Base-by-base conservation (phyloP, 2,888 invertebrate genomes). In the Dinocampus coccinellae region DNA sequence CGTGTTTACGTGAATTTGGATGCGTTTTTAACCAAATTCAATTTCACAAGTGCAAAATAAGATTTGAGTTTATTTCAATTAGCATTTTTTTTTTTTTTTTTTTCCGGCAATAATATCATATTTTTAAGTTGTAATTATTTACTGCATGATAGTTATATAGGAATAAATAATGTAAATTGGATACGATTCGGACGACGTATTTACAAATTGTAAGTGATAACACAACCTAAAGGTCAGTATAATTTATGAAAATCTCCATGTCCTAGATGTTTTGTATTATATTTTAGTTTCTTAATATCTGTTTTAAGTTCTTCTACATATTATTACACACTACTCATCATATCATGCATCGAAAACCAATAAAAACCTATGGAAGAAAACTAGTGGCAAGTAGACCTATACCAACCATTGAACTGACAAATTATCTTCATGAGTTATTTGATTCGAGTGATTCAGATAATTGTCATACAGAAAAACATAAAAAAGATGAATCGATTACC, bases 401-500 rank as follows among this genome's bases (percentile, higher is more conserved):
- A 1, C 4, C 39, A 9, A n/a, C 26, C 9, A 24, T 24, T 2
- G 47, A 26, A 33, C 52, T 20, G 20, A 13, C 60, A 26, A 4
- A 29, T 36, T 22, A 20, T 3, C 11, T 4, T 36, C 61, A 22
- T 33, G n/a, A 20, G 3, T 3, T 39, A 34, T 20, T 53, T 52
- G n/a, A 52, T 29, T 34, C 36, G 9, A 69, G 64, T 16, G 11
- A 60, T 13, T 61, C 63, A 9, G 62, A 71, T 10, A 42, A 73
- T 11, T 42, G 53, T 29, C 39, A 53, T 10, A 7, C 11, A 11
- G 24, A 20, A 13, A 33, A 36, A 7, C 7, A 47, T 4, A 13
- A 20, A 16, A 22, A 0, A 16, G 70, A 79, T 24, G 57, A 73
- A 13, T 79, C 77, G 9, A n/a, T 76, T 9, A 65, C 67, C 11